Conservation (phyloP, 2,888 invertebrate species). For the Hofmannophila pseudospretella region DNA sequence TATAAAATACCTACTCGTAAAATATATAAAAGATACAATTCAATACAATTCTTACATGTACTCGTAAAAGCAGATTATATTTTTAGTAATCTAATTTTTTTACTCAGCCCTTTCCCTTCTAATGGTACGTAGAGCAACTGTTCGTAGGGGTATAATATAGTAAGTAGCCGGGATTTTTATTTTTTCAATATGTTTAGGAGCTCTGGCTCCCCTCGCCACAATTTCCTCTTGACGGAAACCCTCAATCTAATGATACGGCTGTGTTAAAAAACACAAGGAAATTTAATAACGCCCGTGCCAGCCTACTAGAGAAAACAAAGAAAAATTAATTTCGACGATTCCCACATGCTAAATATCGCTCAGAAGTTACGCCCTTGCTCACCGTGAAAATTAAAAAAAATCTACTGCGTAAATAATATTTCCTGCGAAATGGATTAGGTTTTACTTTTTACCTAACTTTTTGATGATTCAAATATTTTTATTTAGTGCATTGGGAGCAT, state of each 20-base stretch:
- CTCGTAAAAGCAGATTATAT: too few relatives aligned
- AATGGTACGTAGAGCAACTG: constrained; percentile 51
- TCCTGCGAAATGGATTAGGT: not conserved
- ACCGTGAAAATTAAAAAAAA: constrained; percentile 6
- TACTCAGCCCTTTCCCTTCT: too few relatives aligned
- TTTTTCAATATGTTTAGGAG: constrained; percentile 77
- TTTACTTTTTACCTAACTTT: not conserved
- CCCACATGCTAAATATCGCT: constrained; percentile 75
- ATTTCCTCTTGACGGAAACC: constrained; percentile 78
- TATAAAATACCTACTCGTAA: too few relatives aligned
- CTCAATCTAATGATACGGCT: constrained; percentile 79
- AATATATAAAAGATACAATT: too few relatives aligned
- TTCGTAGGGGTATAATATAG: constrained; percentile 22
- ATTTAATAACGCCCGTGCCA: constrained; percentile 72
- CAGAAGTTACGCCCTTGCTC: constrained; percentile 54
- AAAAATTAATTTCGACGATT: constrained; percentile 76
- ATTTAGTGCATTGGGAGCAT: too few relatives aligned
- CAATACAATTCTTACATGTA: too few relatives aligned
- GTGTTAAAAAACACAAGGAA: constrained; percentile 79
- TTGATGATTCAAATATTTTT: not conserved
- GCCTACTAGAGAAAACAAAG: constrained; percentile 67
- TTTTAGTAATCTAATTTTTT: too few relatives aligned
- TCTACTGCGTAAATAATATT: not conserved
- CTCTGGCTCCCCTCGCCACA: constrained; percentile 72
- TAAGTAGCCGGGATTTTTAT: constrained; percentile 75